These are phyloP conservation scores for Sebastes schlegelii DNA, from an alignment of 2,113 vertebrate species.

Conservation along the genomic window DNA sequence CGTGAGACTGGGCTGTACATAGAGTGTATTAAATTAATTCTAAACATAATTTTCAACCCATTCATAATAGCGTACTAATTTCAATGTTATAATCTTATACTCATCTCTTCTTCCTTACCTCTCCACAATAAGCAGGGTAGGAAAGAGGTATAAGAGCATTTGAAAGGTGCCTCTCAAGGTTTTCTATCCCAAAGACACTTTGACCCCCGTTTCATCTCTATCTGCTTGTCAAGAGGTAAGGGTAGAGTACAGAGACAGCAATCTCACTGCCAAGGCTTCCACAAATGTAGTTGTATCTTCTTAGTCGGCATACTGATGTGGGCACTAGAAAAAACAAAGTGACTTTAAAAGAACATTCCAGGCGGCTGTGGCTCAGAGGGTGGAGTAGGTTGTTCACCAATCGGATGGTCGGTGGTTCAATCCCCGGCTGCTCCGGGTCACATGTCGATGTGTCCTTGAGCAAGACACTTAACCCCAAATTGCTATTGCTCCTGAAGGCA, in stretches of 20 bases:
- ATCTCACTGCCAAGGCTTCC: background rate
- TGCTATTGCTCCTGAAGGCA: too few species aligned
- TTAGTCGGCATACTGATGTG: background rate
- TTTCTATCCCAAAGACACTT: background rate
- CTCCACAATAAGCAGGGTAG: background rate
- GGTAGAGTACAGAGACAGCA: background rate
- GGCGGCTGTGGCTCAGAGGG: too few species aligned
- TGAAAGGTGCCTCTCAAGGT: background rate
- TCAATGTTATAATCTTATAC: background rate
- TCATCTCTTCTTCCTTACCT: background rate
- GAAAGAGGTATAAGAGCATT: background rate
- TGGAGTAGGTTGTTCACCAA: too few species aligned
- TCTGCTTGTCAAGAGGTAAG: background rate
- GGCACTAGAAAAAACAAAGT: background rate
- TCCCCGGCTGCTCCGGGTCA: too few species aligned
- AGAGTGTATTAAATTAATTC: background rate
- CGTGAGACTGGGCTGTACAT: too few species aligned
- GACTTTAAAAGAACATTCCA: background rate
- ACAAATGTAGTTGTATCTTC: background rate
- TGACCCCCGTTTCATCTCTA: background rate
- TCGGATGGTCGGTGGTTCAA: too few species aligned
- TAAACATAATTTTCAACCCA: background rate
- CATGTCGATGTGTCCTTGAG: too few species aligned
- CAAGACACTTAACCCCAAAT: too few species aligned
- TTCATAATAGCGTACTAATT: background rate